Evolutionary conservation across 64 coral and sea anemone genomes (phyloP).

Genomic region (Montipora capricornis): DNA sequence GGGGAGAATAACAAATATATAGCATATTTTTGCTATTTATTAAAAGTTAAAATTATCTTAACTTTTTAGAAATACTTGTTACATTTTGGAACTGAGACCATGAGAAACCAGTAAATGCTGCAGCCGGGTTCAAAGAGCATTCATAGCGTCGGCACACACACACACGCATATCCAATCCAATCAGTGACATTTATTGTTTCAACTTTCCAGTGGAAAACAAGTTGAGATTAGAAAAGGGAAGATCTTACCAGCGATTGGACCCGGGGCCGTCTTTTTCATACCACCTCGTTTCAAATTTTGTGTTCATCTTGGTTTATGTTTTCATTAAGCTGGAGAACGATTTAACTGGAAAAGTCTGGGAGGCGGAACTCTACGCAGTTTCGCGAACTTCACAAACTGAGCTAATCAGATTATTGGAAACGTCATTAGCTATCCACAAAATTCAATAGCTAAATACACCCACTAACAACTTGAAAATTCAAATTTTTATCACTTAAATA

Average conservation of each 20-base stretch:
- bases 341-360: no score
- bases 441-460: not conserved
- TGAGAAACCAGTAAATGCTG: no score
- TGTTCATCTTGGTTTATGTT: not conserved
- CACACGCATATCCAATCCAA: no score
- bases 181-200: not conserved
- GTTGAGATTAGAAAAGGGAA: not conserved
- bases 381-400: not conserved
- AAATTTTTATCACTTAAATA: not conserved
- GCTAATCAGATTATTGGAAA: not conserved
- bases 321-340: not conserved
- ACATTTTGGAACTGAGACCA: no score
- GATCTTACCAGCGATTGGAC: constrained; percentile 28
- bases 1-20: no score
- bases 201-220: no score
- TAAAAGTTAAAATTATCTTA: no score
- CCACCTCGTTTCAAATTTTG: not conserved
- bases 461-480: not conserved
- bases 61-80: no score
- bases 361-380: not conserved
- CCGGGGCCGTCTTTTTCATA: not conserved
- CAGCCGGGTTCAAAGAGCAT: no score
- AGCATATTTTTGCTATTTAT: no score
- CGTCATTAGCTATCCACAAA: not conserved
- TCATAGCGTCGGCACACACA: no score